Conservation (phyloP, 2,797 vertebrate species). For the Semaprochilodus insignis region DNA sequence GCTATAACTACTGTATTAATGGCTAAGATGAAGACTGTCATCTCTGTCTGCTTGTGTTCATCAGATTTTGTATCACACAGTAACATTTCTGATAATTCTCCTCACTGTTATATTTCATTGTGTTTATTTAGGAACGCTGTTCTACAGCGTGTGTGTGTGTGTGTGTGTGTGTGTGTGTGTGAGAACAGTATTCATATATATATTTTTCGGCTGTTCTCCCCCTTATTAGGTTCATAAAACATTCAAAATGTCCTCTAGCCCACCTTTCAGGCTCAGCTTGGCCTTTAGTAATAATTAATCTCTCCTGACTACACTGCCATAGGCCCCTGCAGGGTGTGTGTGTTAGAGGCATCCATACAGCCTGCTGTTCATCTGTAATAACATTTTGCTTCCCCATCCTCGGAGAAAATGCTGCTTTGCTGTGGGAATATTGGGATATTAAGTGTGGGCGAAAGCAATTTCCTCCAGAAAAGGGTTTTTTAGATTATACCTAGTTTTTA, state of each 20-base stretch:
- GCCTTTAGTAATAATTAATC: conserved; percentile 79
- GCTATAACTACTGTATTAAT: background rate
- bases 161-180: conserved; percentile 16
- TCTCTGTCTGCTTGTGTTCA: conserved; percentile 35
- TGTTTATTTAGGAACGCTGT: conserved; percentile 39
- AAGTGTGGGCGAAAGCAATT: conserved; percentile 80
- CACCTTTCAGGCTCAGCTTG: conserved; percentile 60
- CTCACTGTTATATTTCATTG: conserved; percentile 20
- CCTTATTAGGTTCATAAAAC: conserved; percentile 73
- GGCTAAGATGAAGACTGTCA: background rate
- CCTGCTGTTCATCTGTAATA: conserved; percentile 73
- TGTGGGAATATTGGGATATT: conserved; percentile 77
- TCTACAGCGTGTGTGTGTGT: conserved; percentile 18
- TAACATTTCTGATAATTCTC: conserved; percentile 16
- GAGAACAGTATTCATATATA: conserved; percentile 26
- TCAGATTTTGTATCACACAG: conserved; percentile 46
- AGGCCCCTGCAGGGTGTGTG: conserved; percentile 26
- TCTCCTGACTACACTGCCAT: conserved; percentile 56
- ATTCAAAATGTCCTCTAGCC: conserved; percentile 68
- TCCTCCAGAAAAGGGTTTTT: conserved; percentile 71
- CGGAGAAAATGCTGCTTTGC: conserved; percentile 62
- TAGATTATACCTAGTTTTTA: conserved; percentile 66
- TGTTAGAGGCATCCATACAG: conserved; percentile 14
- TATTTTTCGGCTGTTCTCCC: conserved; percentile 4
- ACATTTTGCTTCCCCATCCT: conserved; percentile 54